Base-by-base conservation (phyloP, 1,140 invertebrate species). In the Heliconius hewitsoni region DNA sequence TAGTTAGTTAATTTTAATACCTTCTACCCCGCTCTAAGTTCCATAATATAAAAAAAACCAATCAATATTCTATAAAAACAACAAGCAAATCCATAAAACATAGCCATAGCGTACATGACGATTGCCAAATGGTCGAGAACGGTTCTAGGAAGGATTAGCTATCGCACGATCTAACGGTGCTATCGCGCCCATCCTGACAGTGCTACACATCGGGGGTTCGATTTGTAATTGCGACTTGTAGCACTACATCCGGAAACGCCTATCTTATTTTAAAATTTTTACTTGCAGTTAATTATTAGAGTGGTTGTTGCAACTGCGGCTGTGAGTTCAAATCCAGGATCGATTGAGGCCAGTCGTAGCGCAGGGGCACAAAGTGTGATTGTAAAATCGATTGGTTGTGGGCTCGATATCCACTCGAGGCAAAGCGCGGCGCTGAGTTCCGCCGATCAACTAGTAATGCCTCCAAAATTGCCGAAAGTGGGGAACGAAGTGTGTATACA, bases 51-150 rank as follows among this genome's bases (percentile, higher is more conserved):
- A 52, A 18, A 52, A 46, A 46, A 13, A 42, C 13, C 9, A 9
- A 42, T 42, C 11, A 42, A 42, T 42, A 57, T n/a, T 8, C 19
- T n/a, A n/a, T 19, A 23, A n/a, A 71, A 37, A 71, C 34, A 39
- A 19, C 27, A 52, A 71, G 27, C 46, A 52, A 77, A 71, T 4
- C 76, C 76, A 71, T 55, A 66, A 55, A 52, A 71, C 60, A 55
- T 13, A 19, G 9, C 23, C n/a, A 66, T 60, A 30, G 57, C 27
- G 81, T 82, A 83, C 83, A 82, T 83, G 79, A 82, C 84, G 82
- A 84, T 86, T 82, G 81, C 74, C 77, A 76, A 85, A 87, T 82
- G 74, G 66, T 52, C 73, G 66, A 76, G 73, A 77, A 72, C 34
- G 39, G 70, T 83, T 86, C 84, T 83, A 23, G 57, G 82, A 85